Base-by-base conservation (phyloP, 2,113 vertebrate genomes). In the Hystrix cristata region DNA sequence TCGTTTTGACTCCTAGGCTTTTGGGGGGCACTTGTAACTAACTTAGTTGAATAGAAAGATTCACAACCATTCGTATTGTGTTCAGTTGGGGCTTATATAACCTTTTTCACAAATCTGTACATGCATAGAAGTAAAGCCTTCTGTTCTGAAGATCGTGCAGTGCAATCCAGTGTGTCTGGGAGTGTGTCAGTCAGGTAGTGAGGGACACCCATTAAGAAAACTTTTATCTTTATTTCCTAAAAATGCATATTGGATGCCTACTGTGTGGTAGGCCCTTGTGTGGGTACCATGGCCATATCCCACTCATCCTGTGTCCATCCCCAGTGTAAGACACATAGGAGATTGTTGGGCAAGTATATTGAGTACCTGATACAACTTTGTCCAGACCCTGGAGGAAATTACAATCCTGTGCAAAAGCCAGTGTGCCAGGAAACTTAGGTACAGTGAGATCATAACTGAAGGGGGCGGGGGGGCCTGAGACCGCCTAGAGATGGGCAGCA, bases 171-270 rank as follows among this genome's bases (percentile, higher is more conserved):
- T 18, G 3, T 76, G 10, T 48, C 15, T 55, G 51, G n/a, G 5
- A 14, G 5, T 25, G 31, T 92, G 72, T 96, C 57, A 94, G 14
- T 34, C 12, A 80, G 25, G 1, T 91, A 81, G 48, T 27, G 31
- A 72, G 5, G 10, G 87, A 31, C 2, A 83, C 76, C 1, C 27
- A 34, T 64, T 4, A 79, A 34, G 48, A 85, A 48, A 67, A 34
- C 25, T 64, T 74, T 31, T 25, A 34, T 83, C 90, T 93, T 76
- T 64, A 51, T 76, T 89, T 92, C 21, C 29, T 69, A 82, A 90
- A 38, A 38, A 53, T 67, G 15, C 38, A 8, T 51, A 16, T 67
- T 65, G 11, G 25, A 27, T 51, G 25, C 6, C 6, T 46, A 25
- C 21, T 46, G 5, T 25, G 1, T 21, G 18, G 53, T 86, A 38